Evolutionary conservation across 2,113 vertebrate genomes (phyloP).

Genomic region (Heterocephalus glaber): DNA sequence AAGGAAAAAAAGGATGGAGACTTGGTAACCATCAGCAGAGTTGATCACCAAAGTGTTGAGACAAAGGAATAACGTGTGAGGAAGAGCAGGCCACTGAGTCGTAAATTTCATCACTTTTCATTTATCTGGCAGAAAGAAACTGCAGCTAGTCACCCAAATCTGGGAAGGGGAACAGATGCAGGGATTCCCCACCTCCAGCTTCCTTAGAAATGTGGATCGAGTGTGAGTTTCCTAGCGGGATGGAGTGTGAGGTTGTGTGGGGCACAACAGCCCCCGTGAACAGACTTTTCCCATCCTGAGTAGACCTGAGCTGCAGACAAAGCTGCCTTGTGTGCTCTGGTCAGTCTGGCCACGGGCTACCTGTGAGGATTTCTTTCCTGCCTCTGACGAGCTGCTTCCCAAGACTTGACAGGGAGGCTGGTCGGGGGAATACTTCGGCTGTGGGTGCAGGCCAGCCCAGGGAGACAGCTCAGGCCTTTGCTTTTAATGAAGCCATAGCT

Average conservation of each 20-base stretch:
- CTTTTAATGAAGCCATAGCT: neutral
- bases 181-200: neutral
- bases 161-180: neutral
- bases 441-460: conserved; percentile 16
- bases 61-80: neutral
- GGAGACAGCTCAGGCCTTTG: neutral
- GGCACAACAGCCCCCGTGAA: conserved; percentile 65
- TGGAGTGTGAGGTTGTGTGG: conserved; percentile 54
- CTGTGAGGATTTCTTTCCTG: conserved; percentile 57
- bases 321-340: conserved; percentile 52
- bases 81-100: no score
- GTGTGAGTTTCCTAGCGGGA: conserved; percentile 36
- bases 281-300: conserved; percentile 55
- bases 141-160: neutral
- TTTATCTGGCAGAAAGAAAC: neutral
- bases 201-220: neutral
- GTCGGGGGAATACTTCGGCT: conserved; percentile 57
- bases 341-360: conserved; percentile 49
- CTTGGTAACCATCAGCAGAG: neutral
- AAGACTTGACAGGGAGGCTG: conserved; percentile 57
- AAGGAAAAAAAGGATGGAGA: neutral
- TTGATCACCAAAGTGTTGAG: neutral
- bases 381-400: conserved; percentile 59
- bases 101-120: neutral
- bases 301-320: conserved; percentile 64